Base-by-base conservation (phyloP, 2,888 invertebrate species). In the Euproctis similis region DNA sequence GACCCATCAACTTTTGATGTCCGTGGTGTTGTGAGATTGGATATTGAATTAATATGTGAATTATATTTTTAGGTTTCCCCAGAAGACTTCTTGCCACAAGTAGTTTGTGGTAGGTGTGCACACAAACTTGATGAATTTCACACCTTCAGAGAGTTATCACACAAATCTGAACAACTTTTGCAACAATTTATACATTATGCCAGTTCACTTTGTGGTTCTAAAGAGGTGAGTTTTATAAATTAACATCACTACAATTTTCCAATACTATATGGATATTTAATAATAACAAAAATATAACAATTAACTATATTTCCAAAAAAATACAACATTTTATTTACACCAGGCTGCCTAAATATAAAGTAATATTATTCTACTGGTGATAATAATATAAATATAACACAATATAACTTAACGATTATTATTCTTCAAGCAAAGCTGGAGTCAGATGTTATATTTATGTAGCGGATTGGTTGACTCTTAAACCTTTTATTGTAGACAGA, bases 91-190 rank as follows among this genome's bases (percentile, higher is more conserved):
- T 86, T 93, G 64, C 93, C 93, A 50, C 89, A 90, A 53, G 89
- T 92, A 53, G 89, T 94, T 48, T 94, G 94, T 80, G 87, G 89
- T 39, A 88, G 89, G 50, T 94, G 94, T 81, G 89, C 89, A 51
- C 88, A 88, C 59, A 92, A 92, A 67, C 85, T 94, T 56, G 90
- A 92, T 67, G 88, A 90, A 39, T 88, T 92, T 54, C 89, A 90
- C 72, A 90, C 90, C 57, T 93, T 94, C 85, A 89, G 90, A 70
- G 90, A 91, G 64, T 85, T 88, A 48, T 90, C 93, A 59, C 89
- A 88, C 54, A 92, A 91, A 72, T 90, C 92, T 24, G 91, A 93
- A 73, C 86, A 88, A 57, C 87, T 92, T 50, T 86, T 94, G 63
- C 89, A 90, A 76, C 89, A 91, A 76, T 93, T 91, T 85, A 77